Base-by-base conservation (phyloP, 2,797 vertebrate genomes). In the Percopsis omiscomaycus region DNA sequence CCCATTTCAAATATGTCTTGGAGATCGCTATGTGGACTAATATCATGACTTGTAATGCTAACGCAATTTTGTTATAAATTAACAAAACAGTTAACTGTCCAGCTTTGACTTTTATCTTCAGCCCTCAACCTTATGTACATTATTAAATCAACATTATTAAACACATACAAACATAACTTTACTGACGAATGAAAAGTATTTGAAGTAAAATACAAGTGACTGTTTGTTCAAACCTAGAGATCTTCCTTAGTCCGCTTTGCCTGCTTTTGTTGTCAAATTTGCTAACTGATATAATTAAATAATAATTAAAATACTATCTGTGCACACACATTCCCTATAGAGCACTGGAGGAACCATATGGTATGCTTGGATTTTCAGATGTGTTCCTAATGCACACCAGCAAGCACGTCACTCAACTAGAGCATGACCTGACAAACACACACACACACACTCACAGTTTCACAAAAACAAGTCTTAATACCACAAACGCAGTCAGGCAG, bases 351-450 rank as follows among this genome's bases (percentile, higher is more conserved):
- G 4, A 73, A 81, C 62, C 73, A 85, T 78, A 77, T 67, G 79
- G 68, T 29, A 14, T 1, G 1, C 54, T 71, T 46, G 30, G 71
- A 52, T 78, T 75, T 58, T 83, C 75, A 76, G 59, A 79, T 89
- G 74, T 86, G 83, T 81, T 75, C 77, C 84, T 77, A 78, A 84
- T 72, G 73, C 68, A 79, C 64, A 66, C 71, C 66, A 77, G 50
- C 61, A 47, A 77, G 64, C 59, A 56, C 65, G 78, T 84, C 77
- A 75, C 73, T 81, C 71, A 65, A 50, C 77, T 79, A 56, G 50
- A 67, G 42, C 78, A 84, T 88, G 78, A 79, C 77, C 82, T 79
- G 82, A 82, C 77, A 77, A 76, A 82, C 77, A 84, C 74, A 74
- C 78, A 74, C 78, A 54, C 62, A 77, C 69, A 76, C 58, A 64